A percentile compares a stretch with the other conserved stretches of the same genome.
Evolutionary conservation across 2,113 vertebrate species (phyloP).

Genomic region (Tor tambroides): DNA sequence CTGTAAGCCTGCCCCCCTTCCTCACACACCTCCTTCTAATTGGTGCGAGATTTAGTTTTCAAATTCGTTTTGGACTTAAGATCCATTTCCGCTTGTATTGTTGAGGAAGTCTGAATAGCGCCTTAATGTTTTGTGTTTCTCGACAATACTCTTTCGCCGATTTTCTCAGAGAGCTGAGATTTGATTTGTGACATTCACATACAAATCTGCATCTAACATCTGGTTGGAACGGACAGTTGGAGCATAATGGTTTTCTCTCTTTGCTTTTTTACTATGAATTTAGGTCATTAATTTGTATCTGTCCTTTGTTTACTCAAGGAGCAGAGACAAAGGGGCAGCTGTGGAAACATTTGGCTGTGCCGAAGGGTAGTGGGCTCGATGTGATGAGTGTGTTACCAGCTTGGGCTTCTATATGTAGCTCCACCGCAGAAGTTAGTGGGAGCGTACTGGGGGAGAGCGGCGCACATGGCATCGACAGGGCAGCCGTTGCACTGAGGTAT

Average conservation of each 20-base stretch:
- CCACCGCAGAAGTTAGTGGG: conserved; percentile 82
- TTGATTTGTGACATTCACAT: conserved; percentile 1
- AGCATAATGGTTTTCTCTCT: conserved; percentile 56
- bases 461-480: conserved; percentile 20
- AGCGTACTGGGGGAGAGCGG: conserved; percentile 66
- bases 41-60: conserved; percentile 20
- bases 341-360: conserved; percentile 99
- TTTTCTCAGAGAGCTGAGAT: neutral
- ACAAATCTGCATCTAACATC: conserved; percentile 73
- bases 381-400: conserved; percentile 88
- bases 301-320: conserved; percentile 99
- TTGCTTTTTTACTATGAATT: conserved; percentile 82
- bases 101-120: neutral
- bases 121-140: neutral
- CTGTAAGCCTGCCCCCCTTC: conserved; percentile 63
- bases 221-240: conserved; percentile 87
- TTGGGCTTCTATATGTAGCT: conserved; percentile 90
- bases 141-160: neutral
- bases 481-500: conserved; percentile 47
- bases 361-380: conserved; percentile 93
- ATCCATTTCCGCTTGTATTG: neutral
- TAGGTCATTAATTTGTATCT: conserved; percentile 99
- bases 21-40: conserved; percentile 42
- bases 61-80: neutral
- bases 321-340: conserved; percentile 99